Evolutionary conservation across 2,113 vertebrate species (phyloP).

Genomic region (Leucosticte australis): DNA sequence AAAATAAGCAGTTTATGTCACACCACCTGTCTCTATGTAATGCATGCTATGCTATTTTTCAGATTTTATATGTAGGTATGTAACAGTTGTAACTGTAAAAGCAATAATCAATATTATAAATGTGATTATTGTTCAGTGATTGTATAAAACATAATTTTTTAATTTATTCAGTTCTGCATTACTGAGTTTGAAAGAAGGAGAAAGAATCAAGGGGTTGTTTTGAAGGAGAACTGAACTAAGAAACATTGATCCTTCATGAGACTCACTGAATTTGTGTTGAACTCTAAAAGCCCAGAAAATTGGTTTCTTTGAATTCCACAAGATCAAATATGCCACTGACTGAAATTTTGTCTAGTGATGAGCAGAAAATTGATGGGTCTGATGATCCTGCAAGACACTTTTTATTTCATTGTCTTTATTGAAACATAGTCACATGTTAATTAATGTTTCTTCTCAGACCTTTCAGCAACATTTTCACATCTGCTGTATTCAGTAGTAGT

Average conservation of each 20-base stretch:
- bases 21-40: background rate
- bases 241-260: background rate
- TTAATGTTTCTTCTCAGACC: background rate
- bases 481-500: background rate
- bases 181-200: background rate
- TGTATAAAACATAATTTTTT: background rate
- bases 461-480: constrained; percentile 12
- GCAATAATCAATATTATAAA: background rate
- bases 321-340: background rate
- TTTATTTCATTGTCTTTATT: background rate
- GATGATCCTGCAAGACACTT: background rate
- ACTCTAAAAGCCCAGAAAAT: background rate
- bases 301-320: background rate
- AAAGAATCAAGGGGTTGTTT: background rate
- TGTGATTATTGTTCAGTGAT: background rate
- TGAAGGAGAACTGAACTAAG: background rate
- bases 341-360: background rate
- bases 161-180: background rate
- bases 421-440: background rate
- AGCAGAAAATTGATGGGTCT: background rate
- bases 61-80: background rate
- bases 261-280: background rate
- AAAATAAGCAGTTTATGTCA: background rate
- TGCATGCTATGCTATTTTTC: background rate
- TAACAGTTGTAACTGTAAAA: background rate